Conservation (phyloP, 1,140 invertebrate species). For the Neuroterus valhalla region DNA sequence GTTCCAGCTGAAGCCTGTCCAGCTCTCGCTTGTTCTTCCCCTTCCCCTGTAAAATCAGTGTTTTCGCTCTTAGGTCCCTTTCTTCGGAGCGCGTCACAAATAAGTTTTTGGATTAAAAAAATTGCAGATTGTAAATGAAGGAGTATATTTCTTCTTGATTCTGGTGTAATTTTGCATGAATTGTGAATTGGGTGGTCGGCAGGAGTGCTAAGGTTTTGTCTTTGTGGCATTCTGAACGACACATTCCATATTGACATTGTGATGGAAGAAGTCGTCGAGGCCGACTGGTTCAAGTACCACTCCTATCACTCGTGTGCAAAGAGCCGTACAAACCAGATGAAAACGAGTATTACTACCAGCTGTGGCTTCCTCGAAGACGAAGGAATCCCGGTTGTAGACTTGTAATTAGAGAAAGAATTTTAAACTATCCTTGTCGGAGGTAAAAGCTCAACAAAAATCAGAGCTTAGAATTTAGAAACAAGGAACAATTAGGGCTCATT, state of each 20-base stretch:
- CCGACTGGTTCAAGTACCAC: slow-evolving; percentile 22
- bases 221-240: slow-evolving; percentile 29
- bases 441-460: no score
- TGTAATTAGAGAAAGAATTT: not conserved
- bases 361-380: not conserved
- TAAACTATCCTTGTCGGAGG: not conserved
- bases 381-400: not conserved
- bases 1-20: no score
- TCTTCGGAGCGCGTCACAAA: no score
- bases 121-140: not conserved
- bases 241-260: slow-evolving; percentile 34
- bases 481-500: no score
- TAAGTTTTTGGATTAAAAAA: no score
- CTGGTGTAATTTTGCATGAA: not conserved
- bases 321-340: not conserved
- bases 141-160: slow-evolving; percentile 37
- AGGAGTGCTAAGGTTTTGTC: not conserved
- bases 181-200: not conserved
- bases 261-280: slow-evolving; percentile 20
- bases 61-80: no score
- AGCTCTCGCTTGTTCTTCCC: no score
- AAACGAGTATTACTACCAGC: slow-evolving; percentile 8
- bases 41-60: no score
- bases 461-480: no score
- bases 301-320: not conserved